These are phyloP conservation scores for Rhyzopertha dominica DNA, from an alignment of 1,140 invertebrate species.

Conservation along the genomic window DNA sequence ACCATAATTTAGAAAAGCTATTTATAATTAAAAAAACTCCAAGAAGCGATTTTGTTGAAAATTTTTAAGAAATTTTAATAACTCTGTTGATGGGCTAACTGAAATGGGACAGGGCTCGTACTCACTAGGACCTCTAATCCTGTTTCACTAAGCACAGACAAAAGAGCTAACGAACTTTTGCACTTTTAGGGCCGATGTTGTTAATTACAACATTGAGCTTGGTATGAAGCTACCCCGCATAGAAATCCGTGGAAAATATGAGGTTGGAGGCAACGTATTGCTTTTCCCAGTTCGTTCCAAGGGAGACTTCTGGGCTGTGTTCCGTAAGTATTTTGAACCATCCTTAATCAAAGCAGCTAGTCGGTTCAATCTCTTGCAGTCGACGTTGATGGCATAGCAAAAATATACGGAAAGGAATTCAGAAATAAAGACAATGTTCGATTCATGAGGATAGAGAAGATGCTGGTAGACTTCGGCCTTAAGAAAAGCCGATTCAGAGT, in stretches of 20 bases:
- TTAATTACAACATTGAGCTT: conserved; percentile 62
- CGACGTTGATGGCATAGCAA: conserved; percentile 63
- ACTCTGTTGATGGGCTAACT: too few species aligned
- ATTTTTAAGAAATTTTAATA: too few species aligned
- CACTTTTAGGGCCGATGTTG: conserved; percentile 56
- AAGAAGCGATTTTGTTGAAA: too few species aligned
- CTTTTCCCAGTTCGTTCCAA: conserved; percentile 69
- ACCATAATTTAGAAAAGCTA: too few species aligned
- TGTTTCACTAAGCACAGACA: too few species aligned
- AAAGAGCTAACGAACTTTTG: too few species aligned
- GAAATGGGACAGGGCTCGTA: too few species aligned
- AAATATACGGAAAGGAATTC: conserved; percentile 63
- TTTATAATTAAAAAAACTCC: too few species aligned
- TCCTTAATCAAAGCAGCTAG: too few species aligned
- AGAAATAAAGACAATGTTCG: conserved; percentile 52
- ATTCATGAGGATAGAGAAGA: conserved; percentile 62
- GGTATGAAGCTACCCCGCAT: conserved; percentile 63
- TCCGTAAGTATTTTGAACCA: conserved; percentile 53
- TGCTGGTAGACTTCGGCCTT: conserved; percentile 66
- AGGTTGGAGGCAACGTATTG: conserved; percentile 67
- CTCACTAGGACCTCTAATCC: too few species aligned
- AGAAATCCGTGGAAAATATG: conserved; percentile 66
- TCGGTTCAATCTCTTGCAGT: conserved; percentile 48
- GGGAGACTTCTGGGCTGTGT: conserved; percentile 72
- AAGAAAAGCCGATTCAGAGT: conserved; percentile 65